Conservation (phyloP, 1,140 invertebrate genomes). For the Drosophila lini region DNA sequence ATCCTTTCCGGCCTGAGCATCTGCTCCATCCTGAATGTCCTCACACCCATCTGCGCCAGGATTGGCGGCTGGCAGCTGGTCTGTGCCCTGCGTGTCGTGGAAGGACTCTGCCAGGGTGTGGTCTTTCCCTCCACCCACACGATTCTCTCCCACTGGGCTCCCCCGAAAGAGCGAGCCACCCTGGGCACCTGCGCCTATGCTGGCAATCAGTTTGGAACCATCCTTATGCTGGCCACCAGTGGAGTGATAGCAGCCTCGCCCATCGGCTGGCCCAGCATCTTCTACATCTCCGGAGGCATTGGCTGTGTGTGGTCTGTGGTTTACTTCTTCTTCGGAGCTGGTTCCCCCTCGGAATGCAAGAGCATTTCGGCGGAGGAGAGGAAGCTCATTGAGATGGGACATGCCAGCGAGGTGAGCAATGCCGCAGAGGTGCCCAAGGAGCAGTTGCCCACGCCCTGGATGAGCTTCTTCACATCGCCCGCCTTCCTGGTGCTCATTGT, state of each 20-base stretch:
- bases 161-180: slow-evolving; percentile 86
- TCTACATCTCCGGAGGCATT: slow-evolving; percentile 90
- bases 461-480: slow-evolving; percentile 89
- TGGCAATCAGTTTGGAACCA: slow-evolving; percentile 90
- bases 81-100: slow-evolving; percentile 88
- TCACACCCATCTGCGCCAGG: slow-evolving; percentile 81
- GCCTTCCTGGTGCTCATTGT: slow-evolving; percentile 94
- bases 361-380: slow-evolving; percentile 87
- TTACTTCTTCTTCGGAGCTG: slow-evolving; percentile 88
- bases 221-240: slow-evolving; percentile 88
- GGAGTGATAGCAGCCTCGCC: slow-evolving; percentile 88
- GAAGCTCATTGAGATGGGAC: slow-evolving; percentile 86
- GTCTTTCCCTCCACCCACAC: slow-evolving; percentile 92
- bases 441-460: slow-evolving; percentile 87
- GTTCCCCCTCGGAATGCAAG: slow-evolving; percentile 87
- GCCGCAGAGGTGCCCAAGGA: slow-evolving; percentile 24
- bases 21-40: slow-evolving; percentile 83
- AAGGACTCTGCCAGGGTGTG: slow-evolving; percentile 92
- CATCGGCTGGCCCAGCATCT: slow-evolving; percentile 91
- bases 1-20: slow-evolving; percentile 86
- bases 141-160: slow-evolving; percentile 91
- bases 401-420: slow-evolving; percentile 35
- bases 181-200: slow-evolving; percentile 87
- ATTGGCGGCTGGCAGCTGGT: slow-evolving; percentile 86
- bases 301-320: slow-evolving; percentile 87